Conservation (phyloP, 2,113 vertebrate genomes). For the Caracal caracal region DNA sequence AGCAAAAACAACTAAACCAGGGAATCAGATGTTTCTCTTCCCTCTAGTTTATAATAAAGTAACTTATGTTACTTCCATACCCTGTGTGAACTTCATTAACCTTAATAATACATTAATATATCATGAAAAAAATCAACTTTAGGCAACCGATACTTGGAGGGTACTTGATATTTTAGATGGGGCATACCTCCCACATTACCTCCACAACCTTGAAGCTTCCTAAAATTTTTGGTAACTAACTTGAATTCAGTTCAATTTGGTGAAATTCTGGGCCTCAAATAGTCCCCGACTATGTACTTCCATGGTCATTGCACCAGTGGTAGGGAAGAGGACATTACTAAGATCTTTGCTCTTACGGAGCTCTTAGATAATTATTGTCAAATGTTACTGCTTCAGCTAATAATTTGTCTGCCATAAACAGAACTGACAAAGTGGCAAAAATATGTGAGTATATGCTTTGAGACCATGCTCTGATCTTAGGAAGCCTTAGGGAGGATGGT, state of each 20-base stretch:
- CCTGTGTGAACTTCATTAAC: background rate
- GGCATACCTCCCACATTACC: background rate
- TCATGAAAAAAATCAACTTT: slow-evolving; percentile 22
- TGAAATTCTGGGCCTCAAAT: background rate
- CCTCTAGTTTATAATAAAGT: background rate
- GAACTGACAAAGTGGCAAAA: background rate
- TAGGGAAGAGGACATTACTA: background rate
- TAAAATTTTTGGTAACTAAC: background rate
- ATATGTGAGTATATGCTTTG: fast-evolving
- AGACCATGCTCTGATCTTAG: background rate
- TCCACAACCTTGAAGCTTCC: background rate
- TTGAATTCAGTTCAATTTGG: background rate
- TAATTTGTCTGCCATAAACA: background rate
- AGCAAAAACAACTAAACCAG: background rate
- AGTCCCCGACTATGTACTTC: background rate
- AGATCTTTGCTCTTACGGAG: background rate
- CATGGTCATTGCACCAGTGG: background rate
- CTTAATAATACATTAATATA: background rate
- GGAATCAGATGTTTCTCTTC: background rate
- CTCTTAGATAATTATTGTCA: background rate
- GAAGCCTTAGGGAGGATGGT: background rate
- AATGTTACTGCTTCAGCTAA: background rate
- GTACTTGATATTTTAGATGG: background rate
- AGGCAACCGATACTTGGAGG: background rate
- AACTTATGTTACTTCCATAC: background rate